A percentile compares a stretch with the other conserved stretches of the same genome.
Conservation (phyloP, 2,113 vertebrate genomes). For the Paracanthobrama guichenoti region DNA sequence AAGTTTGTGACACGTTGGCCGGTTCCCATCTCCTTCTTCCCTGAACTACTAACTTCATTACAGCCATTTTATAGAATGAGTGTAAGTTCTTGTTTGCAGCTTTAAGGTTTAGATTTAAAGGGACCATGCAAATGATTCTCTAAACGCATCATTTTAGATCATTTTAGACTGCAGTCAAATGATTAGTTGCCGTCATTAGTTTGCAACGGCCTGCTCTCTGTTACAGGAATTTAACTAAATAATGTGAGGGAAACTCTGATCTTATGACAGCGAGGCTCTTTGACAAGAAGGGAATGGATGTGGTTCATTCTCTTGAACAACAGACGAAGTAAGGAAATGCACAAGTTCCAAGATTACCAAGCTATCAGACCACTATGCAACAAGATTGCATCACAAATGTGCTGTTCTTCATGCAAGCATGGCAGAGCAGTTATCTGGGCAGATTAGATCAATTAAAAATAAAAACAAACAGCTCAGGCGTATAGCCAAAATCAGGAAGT, state of each 20-base stretch:
- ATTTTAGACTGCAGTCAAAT: neutral
- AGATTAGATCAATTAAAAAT: neutral
- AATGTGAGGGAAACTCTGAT: neutral
- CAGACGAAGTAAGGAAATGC: conserved; percentile 8
- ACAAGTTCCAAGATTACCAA: neutral
- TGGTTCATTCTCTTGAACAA: neutral
- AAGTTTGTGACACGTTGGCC: too few species aligned
- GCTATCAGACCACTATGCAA: neutral
- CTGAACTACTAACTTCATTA: too few species aligned
- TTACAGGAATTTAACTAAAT: neutral
- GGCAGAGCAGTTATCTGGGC: neutral
- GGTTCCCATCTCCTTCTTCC: too few species aligned
- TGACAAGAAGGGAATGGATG: conserved; percentile 26
- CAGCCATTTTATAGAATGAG: neutral
- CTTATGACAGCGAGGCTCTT: neutral
- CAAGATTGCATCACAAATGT: neutral
- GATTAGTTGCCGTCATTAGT: neutral
- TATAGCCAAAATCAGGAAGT: neutral
- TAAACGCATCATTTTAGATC: neutral
- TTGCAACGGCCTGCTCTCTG: neutral
- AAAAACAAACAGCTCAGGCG: neutral
- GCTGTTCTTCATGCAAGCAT: neutral
- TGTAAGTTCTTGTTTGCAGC: neutral
- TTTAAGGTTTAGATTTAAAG: neutral
- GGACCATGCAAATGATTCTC: neutral